Evolutionary conservation across 2,797 vertebrate species (phyloP).

Genomic region (Halcyon leucocephala): DNA sequence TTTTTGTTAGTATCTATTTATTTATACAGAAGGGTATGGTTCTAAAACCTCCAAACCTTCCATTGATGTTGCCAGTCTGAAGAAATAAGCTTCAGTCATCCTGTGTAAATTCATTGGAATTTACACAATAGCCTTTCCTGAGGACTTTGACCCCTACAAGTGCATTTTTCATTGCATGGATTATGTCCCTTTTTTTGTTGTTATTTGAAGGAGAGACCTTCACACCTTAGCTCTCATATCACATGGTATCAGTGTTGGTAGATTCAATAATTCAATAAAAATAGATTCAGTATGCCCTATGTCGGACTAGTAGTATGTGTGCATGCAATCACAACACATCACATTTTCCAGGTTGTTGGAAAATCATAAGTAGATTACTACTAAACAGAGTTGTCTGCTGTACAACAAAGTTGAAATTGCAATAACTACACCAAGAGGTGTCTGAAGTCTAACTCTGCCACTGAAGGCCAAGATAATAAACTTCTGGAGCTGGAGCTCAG

Average conservation of each 20-base stretch:
- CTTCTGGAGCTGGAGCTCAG: background rate
- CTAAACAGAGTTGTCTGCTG: background rate
- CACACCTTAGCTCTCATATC: background rate
- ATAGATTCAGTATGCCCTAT: rapidly evolving
- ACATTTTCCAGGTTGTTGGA: background rate
- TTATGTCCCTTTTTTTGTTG: background rate
- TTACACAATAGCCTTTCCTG: background rate
- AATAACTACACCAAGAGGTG: background rate
- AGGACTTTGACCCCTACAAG: background rate
- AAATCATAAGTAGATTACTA: background rate
- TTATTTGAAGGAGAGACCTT: background rate
- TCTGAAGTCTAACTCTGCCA: background rate
- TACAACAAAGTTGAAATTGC: background rate
- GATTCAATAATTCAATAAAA: background rate
- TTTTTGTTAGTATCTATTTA: background rate
- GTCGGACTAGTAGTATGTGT: rapidly evolving
- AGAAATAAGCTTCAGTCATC: background rate
- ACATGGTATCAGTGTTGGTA: background rate
- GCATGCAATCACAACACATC: background rate
- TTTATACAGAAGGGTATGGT: background rate
- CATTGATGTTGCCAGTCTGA: background rate
- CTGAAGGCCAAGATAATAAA: background rate
- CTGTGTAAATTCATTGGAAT: background rate
- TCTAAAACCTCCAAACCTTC: background rate
- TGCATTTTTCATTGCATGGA: background rate